phyloP scores from a whole-genome alignment of 2,888 invertebrate genomes.

The Phaedon cochleariae region DNA sequence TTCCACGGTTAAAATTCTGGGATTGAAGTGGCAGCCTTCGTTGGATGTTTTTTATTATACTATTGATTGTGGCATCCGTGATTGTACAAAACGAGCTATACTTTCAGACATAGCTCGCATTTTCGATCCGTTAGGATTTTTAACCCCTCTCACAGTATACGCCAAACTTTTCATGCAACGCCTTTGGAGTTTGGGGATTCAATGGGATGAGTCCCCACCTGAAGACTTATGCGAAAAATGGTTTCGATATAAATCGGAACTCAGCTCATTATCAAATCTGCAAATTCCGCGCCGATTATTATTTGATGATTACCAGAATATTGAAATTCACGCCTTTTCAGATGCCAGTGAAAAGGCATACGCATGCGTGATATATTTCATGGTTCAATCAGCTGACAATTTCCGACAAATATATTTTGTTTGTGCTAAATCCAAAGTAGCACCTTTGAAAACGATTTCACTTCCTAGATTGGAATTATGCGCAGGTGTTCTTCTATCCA shows the following conservation, averaged over 20 bases:
- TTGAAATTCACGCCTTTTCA: neutral
- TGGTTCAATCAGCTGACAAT: neutral
- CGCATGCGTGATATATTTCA: neutral
- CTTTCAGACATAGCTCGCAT: neutral
- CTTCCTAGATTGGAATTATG: neutral
- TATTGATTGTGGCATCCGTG: no score
- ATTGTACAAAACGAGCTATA: neutral
- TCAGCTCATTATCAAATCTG: neutral
- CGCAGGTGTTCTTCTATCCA: neutral
- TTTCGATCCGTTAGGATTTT: neutral
- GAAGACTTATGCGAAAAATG: neutral
- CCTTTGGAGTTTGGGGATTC: no score
- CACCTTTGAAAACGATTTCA: neutral
- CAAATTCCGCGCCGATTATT: neutral
- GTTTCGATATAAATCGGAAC: neutral
- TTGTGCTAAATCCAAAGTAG: neutral
- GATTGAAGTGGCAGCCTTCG: no score
- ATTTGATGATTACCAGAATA: no score
- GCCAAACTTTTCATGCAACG: no score
- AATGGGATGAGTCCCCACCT: neutral
- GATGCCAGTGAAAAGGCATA: slow-evolving; percentile 2
- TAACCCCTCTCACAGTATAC: neutral
- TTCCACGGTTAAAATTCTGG: no score
- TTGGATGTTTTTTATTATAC: no score
- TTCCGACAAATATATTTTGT: neutral